Evolutionary conservation across 37 sponge, comb jelly and placozoan species (phyloP), one percentile per base, ranked within the genome.

Genomic region (Amphimedon queenslandica): DNA sequence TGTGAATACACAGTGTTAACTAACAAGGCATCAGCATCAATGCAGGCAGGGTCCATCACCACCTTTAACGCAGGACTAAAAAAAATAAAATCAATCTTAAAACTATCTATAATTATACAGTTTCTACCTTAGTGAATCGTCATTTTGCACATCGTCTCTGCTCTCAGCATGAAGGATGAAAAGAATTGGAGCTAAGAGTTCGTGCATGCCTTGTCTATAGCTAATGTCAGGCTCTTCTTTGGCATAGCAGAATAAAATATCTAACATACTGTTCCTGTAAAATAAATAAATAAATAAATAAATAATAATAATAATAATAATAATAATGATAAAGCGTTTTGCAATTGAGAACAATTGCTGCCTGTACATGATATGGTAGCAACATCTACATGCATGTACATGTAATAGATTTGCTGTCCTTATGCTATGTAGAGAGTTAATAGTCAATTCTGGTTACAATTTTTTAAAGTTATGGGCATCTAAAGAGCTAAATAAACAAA

Each of bases 201-300:
- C 99, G 66, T 98, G 99, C 92, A 98, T 93, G 0, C 99, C 99
- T 79, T 98, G 99, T 32, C 91, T 75, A 79, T 98, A 98, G 21
- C 65, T 73, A 4, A 88, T 39, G 28, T 91, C 86, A 1, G 77
- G 79, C 39, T 98, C 69, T 41, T 88, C 92, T 58, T 83, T 73
- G n/a, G 87, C 87, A 57, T 85, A 88, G 38, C 89, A 85, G 81
- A 98, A 98, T 61, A 98, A 71, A n/a, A 98, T 66, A 61, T 90
- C 74, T 53, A 72, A 40, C 90, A 94, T 87, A 20, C 71, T 77
- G 18, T 82, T 70, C 74, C 96, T 95, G 58, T 25, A 63, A 58
- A 33, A 58, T n/a, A 23, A 4, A 41, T 24, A 25, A 21, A 73
- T 10, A 27, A 60, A 3, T 2, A 67, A n/a, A 74, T 58, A 65